phyloP scores from a whole-genome alignment of 2,113 vertebrate genomes.

The Haplochromis vanheusdeni region DNA sequence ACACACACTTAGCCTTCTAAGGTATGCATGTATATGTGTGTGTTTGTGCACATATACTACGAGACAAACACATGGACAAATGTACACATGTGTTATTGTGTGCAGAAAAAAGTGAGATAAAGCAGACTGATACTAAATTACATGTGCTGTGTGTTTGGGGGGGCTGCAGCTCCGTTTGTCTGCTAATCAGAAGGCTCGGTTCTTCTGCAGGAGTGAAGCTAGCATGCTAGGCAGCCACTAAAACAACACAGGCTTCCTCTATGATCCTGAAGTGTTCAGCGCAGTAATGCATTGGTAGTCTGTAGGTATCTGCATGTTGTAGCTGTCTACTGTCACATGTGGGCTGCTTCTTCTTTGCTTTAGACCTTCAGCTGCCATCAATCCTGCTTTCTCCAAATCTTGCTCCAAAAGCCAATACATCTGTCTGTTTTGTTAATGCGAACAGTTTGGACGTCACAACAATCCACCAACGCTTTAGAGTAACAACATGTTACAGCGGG shows the following conservation, averaged over 20 bases:
- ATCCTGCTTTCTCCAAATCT: neutral
- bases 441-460: neutral
- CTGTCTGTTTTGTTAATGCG: neutral
- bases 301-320: neutral
- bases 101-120: neutral
- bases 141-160: neutral
- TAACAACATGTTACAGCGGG: neutral
- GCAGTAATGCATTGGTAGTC: neutral
- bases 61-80: neutral
- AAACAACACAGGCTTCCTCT: neutral
- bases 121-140: neutral
- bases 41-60: neutral
- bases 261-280: neutral
- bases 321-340: neutral
- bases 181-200: neutral
- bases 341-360: neutral
- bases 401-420: neutral
- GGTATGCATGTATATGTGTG: neutral
- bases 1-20: neutral
- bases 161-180: neutral
- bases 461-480: neutral
- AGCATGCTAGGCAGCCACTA: neutral
- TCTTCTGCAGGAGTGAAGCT: neutral
- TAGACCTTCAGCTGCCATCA: neutral
- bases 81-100: neutral